phyloP scores from a whole-genome alignment of 1,140 invertebrate species.

The Anastatus disparis region DNA sequence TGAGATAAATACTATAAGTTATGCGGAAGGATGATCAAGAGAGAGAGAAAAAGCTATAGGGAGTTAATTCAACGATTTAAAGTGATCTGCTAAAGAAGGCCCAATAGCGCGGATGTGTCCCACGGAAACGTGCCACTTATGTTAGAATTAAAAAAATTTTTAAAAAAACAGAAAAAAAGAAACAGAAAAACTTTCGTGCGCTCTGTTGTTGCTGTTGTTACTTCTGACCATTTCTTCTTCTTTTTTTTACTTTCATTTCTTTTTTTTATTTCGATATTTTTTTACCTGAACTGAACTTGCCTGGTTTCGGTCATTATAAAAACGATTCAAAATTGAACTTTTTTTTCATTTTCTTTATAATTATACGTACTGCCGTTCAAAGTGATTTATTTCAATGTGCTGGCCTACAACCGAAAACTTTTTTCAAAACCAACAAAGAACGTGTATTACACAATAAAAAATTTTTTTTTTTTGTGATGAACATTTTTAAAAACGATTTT shows the following conservation, averaged over 20 bases:
- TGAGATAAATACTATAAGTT: conserved; percentile 60
- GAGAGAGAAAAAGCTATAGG: too few species aligned
- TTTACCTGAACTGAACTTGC: conserved; percentile 23
- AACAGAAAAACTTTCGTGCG: conserved; percentile 10
- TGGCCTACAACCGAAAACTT: neutral
- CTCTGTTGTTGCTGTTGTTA: neutral
- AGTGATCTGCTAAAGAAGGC: conserved; percentile 51
- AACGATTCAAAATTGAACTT: neutral
- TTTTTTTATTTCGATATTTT: neutral
- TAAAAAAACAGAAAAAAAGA: too few species aligned
- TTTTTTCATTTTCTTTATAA: conserved; percentile 7
- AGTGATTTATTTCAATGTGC: conserved; percentile 5
- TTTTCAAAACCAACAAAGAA: neutral
- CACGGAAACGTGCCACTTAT: conserved; percentile 34
- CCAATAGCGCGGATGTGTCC: conserved; percentile 29
- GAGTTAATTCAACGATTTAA: conserved; percentile 50
- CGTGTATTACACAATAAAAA: neutral
- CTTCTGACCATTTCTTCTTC: conserved; percentile 1
- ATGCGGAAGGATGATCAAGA: conserved; percentile 52
- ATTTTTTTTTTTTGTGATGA: too few species aligned
- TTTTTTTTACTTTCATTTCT: neutral
- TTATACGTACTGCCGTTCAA: neutral
- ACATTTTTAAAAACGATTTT: too few species aligned
- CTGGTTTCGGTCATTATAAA: neutral
- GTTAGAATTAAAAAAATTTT: too few species aligned